phyloP scores from a whole-genome alignment of 1,140 invertebrate genomes.

The Schmidtea mediterranea region DNA sequence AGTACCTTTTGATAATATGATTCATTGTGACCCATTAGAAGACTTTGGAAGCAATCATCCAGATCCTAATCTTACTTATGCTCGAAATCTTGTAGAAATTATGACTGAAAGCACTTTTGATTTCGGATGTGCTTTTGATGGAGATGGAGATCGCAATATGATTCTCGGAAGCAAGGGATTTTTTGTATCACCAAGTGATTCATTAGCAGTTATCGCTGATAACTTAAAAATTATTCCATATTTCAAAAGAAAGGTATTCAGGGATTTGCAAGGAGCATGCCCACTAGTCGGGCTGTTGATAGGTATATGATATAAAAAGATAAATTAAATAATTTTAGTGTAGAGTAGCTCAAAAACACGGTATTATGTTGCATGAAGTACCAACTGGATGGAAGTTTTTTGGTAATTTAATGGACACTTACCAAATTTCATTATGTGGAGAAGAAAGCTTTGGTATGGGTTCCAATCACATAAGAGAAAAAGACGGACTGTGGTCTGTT shows the following conservation, averaged over 20 bases:
- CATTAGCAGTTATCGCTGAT: constrained; percentile 70
- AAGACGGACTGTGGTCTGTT: constrained; percentile 90
- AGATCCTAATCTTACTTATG: constrained; percentile 92
- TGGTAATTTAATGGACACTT: constrained; percentile 93
- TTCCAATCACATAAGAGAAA: constrained; percentile 50
- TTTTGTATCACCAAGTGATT: constrained; percentile 89
- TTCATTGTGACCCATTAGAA: constrained; percentile 47
- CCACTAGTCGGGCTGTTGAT: constrained; percentile 81
- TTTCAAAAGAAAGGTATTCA: constrained; percentile 50
- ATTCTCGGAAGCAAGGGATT: constrained; percentile 77
- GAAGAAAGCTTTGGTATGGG: constrained; percentile 90
- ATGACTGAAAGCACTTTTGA: constrained; percentile 46
- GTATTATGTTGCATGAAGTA: constrained; percentile 56
- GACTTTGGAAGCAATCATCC: constrained; percentile 92
- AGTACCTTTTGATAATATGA: constrained; percentile 31
- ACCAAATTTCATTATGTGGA: constrained; percentile 65
- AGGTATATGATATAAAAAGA: constrained; percentile 22
- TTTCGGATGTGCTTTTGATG: constrained; percentile 93
- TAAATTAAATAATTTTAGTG: constrained; percentile 3
- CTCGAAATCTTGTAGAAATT: constrained; percentile 53
- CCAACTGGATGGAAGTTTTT: constrained; percentile 93
- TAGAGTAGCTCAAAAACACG: constrained; percentile 45
- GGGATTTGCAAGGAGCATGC: constrained; percentile 88
- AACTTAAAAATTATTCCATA: constrained; percentile 74
- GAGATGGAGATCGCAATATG: constrained; percentile 91